phyloP scores from a whole-genome alignment of 1,140 invertebrate genomes.

The Bombus terrestris region DNA sequence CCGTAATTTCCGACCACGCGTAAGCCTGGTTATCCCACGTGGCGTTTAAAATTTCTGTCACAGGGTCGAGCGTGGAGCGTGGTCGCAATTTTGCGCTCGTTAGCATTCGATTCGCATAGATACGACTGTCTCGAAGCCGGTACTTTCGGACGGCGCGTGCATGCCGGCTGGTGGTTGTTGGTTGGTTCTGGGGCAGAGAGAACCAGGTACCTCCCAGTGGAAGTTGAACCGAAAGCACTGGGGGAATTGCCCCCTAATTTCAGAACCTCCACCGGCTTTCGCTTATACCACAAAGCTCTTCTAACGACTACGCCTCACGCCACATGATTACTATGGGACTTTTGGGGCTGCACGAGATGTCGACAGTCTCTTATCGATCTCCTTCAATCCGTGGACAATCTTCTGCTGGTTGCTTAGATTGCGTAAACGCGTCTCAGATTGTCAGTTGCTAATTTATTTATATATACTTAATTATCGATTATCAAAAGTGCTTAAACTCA shows the following conservation, averaged over 20 bases:
- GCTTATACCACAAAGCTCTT: constrained; percentile 62
- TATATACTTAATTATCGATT: neutral
- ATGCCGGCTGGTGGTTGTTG: constrained; percentile 16
- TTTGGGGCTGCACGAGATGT: constrained; percentile 57
- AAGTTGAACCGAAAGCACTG: constrained; percentile 65
- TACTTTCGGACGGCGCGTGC: constrained; percentile 22
- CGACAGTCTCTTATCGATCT: constrained; percentile 70
- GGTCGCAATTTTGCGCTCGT: constrained; percentile 39
- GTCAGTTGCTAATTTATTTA: neutral
- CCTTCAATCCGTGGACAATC: constrained; percentile 27
- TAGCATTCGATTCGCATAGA: constrained; percentile 54
- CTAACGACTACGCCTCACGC: constrained; percentile 72
- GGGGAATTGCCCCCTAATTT: constrained; percentile 76
- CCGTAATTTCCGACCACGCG: neutral
- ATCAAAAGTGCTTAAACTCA: too few relatives aligned
- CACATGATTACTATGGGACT: constrained; percentile 72
- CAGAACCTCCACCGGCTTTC: constrained; percentile 59
- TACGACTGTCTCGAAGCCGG: constrained; percentile 34
- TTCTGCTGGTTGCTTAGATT: neutral
- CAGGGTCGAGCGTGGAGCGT: neutral
- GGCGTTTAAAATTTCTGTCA: constrained; percentile 29
- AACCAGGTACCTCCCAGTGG: constrained; percentile 43
- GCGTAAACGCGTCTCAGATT: neutral
- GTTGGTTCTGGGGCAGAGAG: constrained; percentile 27
- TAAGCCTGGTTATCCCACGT: neutral